A percentile compares a stretch with the other conserved stretches of the same genome.
phyloP scores from a whole-genome alignment of 2,797 vertebrate species.

The Capromys pilorides region DNA sequence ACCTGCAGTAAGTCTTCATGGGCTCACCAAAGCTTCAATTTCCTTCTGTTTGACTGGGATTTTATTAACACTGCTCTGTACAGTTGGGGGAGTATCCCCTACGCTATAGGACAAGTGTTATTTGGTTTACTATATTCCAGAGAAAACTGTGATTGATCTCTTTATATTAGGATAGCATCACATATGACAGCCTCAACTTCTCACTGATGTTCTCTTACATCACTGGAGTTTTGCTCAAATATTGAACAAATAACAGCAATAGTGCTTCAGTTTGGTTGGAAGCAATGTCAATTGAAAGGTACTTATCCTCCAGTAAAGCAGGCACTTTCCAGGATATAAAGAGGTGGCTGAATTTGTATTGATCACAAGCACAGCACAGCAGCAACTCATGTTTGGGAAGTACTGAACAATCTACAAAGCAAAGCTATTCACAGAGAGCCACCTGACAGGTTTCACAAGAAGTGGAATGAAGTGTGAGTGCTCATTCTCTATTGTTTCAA shows the following conservation, averaged over 20 bases:
- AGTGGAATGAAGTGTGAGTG: background rate
- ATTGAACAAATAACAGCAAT: background rate
- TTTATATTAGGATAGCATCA: background rate
- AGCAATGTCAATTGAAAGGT: background rate
- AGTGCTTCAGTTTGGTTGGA: background rate
- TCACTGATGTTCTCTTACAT: background rate
- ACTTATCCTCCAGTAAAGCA: background rate
- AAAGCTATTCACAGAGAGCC: conserved; percentile 37
- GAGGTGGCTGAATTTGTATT: background rate
- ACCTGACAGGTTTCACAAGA: conserved; percentile 63
- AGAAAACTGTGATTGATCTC: conserved; percentile 13
- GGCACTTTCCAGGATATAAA: conserved; percentile 19
- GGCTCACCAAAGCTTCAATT: background rate
- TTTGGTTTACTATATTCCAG: background rate
- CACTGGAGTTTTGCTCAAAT: background rate
- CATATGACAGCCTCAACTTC: background rate
- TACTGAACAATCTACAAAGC: conserved; percentile 64
- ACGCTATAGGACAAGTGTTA: background rate
- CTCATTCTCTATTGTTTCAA: conserved; percentile 74
- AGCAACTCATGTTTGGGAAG: background rate
- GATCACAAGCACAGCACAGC: background rate
- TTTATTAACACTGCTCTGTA: background rate
- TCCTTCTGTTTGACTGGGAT: conserved; percentile 33
- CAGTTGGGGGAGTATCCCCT: background rate
- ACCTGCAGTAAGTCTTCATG: background rate